These are phyloP conservation scores for Drosophila fuyamai DNA, from an alignment of 1,140 invertebrate genomes.

Conservation along the genomic window DNA sequence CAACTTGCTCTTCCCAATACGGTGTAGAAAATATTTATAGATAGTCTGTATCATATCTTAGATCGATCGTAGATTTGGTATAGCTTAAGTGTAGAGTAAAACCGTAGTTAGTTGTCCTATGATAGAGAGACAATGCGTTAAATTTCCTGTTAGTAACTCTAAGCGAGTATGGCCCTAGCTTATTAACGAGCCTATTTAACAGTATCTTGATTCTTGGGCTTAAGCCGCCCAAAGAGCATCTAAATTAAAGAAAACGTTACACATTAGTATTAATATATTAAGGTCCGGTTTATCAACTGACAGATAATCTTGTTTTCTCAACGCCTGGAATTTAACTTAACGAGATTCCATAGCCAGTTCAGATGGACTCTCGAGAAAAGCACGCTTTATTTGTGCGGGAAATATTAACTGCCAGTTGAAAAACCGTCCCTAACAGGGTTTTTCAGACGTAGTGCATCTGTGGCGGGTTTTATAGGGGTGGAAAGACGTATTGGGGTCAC, in stretches of 20 bases:
- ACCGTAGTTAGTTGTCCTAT: slow-evolving; percentile 62
- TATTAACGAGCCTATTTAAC: slow-evolving; percentile 67
- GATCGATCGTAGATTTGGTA: slow-evolving; percentile 53
- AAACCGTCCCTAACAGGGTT: not conserved
- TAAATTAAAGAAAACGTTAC: slow-evolving; percentile 81
- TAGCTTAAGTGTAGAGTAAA: slow-evolving; percentile 64
- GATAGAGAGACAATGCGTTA: slow-evolving; percentile 67
- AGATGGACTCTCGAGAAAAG: too few relatives aligned
- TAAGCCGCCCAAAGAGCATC: slow-evolving; percentile 83
- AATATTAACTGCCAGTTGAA: too few relatives aligned
- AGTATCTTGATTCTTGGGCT: slow-evolving; percentile 56
- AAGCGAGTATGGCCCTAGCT: slow-evolving; percentile 72
- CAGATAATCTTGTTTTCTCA: too few relatives aligned
- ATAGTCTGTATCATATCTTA: slow-evolving; percentile 40
- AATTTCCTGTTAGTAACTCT: slow-evolving; percentile 68
- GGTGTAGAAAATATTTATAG: slow-evolving; percentile 29
- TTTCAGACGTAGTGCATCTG: slow-evolving; percentile 46
- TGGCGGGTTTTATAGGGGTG: not conserved
- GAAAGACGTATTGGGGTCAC: slow-evolving; percentile 45
- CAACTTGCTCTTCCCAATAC: slow-evolving; percentile 8
- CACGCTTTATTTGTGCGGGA: too few relatives aligned
- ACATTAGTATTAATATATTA: slow-evolving; percentile 64
- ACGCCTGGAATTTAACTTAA: too few relatives aligned
- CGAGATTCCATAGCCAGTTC: too few relatives aligned
- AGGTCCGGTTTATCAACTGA: too few relatives aligned